Conservation (phyloP, 2,113 vertebrate species). For the Pampusana beccarii region DNA sequence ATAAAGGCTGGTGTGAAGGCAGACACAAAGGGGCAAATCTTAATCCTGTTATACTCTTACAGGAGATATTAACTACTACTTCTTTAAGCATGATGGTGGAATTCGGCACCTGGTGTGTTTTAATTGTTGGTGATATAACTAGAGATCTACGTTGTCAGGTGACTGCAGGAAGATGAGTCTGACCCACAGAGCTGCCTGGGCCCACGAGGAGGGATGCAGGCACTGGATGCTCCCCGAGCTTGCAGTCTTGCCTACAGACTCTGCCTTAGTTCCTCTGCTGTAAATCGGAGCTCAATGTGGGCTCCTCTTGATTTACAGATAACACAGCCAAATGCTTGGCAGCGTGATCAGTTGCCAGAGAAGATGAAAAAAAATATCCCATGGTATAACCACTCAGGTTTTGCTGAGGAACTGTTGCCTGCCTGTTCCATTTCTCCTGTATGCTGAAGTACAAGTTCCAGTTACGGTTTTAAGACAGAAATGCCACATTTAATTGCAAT, state of each 20-base stretch:
- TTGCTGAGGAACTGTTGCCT: neutral
- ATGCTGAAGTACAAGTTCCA: neutral
- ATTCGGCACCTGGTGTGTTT: neutral
- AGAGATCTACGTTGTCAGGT: neutral
- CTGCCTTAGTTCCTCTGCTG: neutral
- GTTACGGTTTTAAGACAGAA: neutral
- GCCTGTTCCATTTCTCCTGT: neutral
- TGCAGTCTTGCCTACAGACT: neutral
- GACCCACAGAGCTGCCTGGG: neutral
- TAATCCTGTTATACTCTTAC: neutral
- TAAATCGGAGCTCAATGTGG: neutral
- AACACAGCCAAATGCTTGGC: neutral
- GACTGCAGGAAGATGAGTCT: rapidly evolving
- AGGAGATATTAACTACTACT: neutral
- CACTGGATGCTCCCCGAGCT: neutral
- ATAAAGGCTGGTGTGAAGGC: neutral
- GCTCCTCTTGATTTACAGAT: neutral
- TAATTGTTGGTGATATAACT: neutral
- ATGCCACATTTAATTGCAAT: neutral
- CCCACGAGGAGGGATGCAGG: neutral
- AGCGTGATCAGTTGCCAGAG: neutral
- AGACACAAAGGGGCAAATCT: neutral
- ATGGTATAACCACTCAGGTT: neutral
- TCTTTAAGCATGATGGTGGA: neutral
- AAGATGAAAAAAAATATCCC: neutral